Conservation (phyloP, 2,113 vertebrate species). For the Thalassoma bifasciatum region DNA sequence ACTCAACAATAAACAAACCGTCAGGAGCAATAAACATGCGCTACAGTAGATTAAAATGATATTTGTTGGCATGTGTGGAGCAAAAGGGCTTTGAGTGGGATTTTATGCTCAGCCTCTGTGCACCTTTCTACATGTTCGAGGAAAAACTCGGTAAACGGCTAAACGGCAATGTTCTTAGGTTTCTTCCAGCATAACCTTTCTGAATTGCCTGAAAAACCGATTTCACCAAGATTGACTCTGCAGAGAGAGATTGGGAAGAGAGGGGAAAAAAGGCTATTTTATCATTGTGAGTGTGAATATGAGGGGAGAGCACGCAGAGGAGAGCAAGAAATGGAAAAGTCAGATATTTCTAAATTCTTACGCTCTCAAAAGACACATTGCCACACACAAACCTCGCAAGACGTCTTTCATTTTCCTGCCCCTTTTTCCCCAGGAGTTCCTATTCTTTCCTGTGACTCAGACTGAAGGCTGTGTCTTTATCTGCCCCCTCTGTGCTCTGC, state of each 20-base stretch:
- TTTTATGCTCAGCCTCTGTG: not conserved
- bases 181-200: constrained; percentile 54
- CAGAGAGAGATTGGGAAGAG: constrained; percentile 18
- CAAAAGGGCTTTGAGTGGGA: not conserved
- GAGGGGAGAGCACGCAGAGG: constrained; percentile 15
- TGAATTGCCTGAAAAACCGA: constrained; percentile 52
- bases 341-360: constrained; percentile 50
- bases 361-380: constrained; percentile 14
- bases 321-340: constrained; percentile 46
- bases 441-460: constrained; percentile 25
- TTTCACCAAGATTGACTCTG: constrained; percentile 62
- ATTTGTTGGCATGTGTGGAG: constrained; percentile 25
- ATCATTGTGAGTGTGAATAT: constrained; percentile 53
- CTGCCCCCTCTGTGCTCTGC: constrained; percentile 23
- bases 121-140: constrained; percentile 21
- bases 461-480: constrained; percentile 47
- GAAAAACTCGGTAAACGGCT: constrained; percentile 14
- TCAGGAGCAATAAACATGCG: constrained; percentile 6
- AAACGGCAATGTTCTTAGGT: constrained; percentile 27
- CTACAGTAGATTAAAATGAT: constrained; percentile 15
- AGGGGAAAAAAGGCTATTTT: constrained; percentile 44
- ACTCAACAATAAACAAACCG: constrained; percentile 20
- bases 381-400: constrained; percentile 13
- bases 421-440: not conserved
- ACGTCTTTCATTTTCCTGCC: constrained; percentile 12